phyloP scores from a whole-genome alignment of 2,113 vertebrate species.

The Cebidichthys violaceus region DNA sequence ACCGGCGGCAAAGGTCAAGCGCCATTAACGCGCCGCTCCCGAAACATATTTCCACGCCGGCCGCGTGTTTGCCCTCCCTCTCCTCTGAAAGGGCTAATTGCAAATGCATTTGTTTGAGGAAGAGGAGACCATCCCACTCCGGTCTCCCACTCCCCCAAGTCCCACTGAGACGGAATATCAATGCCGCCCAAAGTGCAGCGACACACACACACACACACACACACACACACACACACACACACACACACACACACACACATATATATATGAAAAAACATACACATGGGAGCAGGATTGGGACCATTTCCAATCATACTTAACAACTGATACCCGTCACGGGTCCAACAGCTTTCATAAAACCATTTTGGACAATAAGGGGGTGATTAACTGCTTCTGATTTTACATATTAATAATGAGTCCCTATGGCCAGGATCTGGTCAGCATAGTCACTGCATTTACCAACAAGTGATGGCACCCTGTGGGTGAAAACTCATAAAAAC shows the following conservation, averaged over 20 bases:
- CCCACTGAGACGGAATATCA: slow-evolving; percentile 71
- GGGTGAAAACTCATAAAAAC: neutral
- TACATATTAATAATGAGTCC: slow-evolving; percentile 33
- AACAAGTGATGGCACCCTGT: neutral
- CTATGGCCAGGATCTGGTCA: neutral
- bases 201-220: slow-evolving; percentile 21
- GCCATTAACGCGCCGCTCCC: slow-evolving; percentile 81
- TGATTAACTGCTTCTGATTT: slow-evolving; percentile 36
- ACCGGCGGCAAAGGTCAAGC: slow-evolving; percentile 85
- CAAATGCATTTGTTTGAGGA: slow-evolving; percentile 87
- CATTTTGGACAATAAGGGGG: slow-evolving; percentile 49
- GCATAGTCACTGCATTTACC: neutral
- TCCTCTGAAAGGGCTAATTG: slow-evolving; percentile 86
- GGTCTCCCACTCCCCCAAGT: slow-evolving; percentile 54
- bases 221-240: neutral
- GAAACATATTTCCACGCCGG: slow-evolving; percentile 81
- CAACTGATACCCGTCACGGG: slow-evolving; percentile 55
- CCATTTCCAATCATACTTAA: slow-evolving; percentile 51
- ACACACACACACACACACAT: slow-evolving; percentile 10
- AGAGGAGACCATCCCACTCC: slow-evolving; percentile 62
- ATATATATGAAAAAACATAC: too few relatives aligned
- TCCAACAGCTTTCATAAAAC: slow-evolving; percentile 45
- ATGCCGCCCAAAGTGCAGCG: slow-evolving; percentile 37
- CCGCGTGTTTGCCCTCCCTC: slow-evolving; percentile 81
- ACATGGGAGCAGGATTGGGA: slow-evolving; percentile 62